Percentiles rank a stretch among this genome's conserved stretches.
These are phyloP conservation scores for Amphiprion clarkii DNA, from an alignment of 2,797 vertebrate species.

Conservation along the genomic window DNA sequence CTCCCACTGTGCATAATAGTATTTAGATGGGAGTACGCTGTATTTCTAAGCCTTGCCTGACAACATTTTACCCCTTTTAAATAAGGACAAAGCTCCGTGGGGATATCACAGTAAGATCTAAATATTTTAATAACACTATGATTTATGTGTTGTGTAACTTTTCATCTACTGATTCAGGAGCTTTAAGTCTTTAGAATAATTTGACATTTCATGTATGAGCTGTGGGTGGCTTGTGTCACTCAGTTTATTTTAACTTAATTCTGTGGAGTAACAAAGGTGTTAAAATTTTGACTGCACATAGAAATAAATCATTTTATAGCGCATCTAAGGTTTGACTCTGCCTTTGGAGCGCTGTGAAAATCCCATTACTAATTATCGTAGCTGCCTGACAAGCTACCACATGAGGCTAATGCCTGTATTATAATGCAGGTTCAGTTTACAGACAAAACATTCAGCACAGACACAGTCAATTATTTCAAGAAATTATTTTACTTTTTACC, in stretches of 20 bases:
- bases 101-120: background rate
- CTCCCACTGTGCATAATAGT: slow-evolving; percentile 8
- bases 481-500: slow-evolving; percentile 8
- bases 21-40: slow-evolving; percentile 12
- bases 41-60: slow-evolving; percentile 1
- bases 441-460: slow-evolving; percentile 41
- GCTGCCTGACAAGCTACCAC: slow-evolving; percentile 68
- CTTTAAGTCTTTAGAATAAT: slow-evolving; percentile 26
- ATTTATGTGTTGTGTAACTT: slow-evolving; percentile 16
- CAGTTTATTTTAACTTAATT: slow-evolving; percentile 42
- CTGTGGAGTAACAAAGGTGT: slow-evolving; percentile 45
- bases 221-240: slow-evolving; percentile 30
- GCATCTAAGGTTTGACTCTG: slow-evolving; percentile 55
- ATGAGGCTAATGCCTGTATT: slow-evolving; percentile 53
- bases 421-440: slow-evolving; percentile 46
- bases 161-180: slow-evolving; percentile 18
- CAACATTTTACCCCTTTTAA: slow-evolving; percentile 17
- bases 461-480: slow-evolving; percentile 3
- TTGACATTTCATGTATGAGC: background rate
- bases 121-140: background rate
- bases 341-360: slow-evolving; percentile 70
- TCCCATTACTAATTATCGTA: slow-evolving; percentile 70
- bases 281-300: slow-evolving; percentile 28
- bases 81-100: background rate
- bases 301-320: slow-evolving; percentile 60